Percentiles rank a stretch among this genome's conserved stretches.
These are phyloP conservation scores for Podarcis siculus DNA, from an alignment of 2,797 vertebrate species.

Conservation along the genomic window DNA sequence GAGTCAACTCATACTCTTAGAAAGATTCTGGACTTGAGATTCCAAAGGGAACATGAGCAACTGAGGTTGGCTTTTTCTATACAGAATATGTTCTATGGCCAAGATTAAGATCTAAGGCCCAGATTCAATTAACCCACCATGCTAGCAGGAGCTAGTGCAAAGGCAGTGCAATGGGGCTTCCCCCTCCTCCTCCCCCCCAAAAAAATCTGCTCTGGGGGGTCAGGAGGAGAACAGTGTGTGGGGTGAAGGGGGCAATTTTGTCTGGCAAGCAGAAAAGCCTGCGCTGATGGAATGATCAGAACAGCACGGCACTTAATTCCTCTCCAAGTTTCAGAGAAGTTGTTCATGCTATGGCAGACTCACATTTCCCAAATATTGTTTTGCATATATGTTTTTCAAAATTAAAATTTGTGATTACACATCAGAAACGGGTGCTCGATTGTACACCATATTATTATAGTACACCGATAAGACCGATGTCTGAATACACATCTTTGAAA, in stretches of 20 bases:
- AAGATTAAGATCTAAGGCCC: background rate
- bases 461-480: background rate
- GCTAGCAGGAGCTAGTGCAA: too few species aligned
- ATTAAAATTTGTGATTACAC: background rate
- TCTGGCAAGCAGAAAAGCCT: too few species aligned
- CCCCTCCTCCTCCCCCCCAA: too few species aligned
- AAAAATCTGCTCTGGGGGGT: too few species aligned
- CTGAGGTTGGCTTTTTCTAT: background rate
- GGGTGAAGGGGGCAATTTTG: background rate
- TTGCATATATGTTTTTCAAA: background rate
- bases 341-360: background rate
- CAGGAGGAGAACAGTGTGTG: too few species aligned
- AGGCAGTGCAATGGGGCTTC: too few species aligned
- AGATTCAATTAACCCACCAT: too few species aligned
- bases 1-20: background rate
- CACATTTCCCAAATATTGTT: background rate
- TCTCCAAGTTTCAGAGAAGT: background rate
- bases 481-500: background rate
- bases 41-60: background rate
- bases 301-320: too few species aligned
- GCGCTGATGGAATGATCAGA: too few species aligned
- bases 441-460: conserved; percentile 1
- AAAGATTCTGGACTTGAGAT: background rate
- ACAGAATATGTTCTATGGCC: background rate
- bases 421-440: background rate